A percentile compares a stretch with the other conserved stretches of the same genome.
phyloP scores from a whole-genome alignment of 2,113 vertebrate species.

The Dolichotis patagonum region DNA sequence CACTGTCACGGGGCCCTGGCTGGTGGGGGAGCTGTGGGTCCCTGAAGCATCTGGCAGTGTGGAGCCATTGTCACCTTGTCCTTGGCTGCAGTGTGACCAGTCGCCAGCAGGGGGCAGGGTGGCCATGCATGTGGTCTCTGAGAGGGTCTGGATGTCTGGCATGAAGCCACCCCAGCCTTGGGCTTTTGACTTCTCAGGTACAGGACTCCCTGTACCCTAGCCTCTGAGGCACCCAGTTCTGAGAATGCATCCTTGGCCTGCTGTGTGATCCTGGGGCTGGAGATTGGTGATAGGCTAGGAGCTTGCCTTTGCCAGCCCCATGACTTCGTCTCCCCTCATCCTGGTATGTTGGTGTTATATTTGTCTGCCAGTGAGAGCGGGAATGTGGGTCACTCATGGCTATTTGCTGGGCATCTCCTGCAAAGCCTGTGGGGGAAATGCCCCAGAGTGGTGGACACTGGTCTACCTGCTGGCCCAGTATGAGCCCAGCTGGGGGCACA shows the following conservation, averaged over 20 bases:
- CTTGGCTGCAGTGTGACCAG: neutral
- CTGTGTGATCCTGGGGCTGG: neutral
- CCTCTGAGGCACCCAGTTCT: neutral
- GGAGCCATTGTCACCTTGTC: rapidly evolving
- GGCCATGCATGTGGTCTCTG: neutral
- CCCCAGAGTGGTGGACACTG: neutral
- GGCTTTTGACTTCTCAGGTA: neutral
- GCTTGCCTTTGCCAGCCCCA: neutral
- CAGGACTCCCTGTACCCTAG: neutral
- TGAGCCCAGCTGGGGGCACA: no score
- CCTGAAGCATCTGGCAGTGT: neutral
- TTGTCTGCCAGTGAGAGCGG: neutral
- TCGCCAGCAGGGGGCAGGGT: neutral
- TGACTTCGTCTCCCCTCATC: neutral
- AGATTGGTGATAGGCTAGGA: neutral
- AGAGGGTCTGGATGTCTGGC: neutral
- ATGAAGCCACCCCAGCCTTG: neutral
- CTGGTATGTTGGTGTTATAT: no score
- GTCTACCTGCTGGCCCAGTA: neutral
- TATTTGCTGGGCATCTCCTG: neutral
- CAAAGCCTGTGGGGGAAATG: neutral
- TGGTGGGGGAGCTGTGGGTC: neutral
- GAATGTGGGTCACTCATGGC: neutral
- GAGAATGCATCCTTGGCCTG: neutral
- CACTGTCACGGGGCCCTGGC: neutral